Evolutionary conservation across 2,888 invertebrate genomes (phyloP).

Genomic region (Aethes cnicana): DNA sequence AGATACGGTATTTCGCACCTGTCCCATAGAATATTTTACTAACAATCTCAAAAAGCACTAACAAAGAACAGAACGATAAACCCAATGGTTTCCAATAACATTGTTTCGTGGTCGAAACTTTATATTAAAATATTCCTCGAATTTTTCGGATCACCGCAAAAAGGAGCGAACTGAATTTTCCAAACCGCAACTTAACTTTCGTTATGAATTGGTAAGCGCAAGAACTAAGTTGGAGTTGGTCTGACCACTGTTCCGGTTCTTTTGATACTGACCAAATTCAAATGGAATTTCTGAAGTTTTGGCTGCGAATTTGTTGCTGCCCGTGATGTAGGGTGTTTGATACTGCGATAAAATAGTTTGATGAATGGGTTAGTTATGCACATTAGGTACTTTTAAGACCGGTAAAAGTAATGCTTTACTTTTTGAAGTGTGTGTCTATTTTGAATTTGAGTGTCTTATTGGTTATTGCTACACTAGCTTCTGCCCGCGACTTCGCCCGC

Average conservation of each 20-base stretch:
- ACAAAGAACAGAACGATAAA: not conserved
- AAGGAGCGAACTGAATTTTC: conserved; percentile 22
- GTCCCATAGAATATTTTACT: no score
- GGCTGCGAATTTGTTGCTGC: conserved; percentile 8
- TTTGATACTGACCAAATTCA: conserved; percentile 20
- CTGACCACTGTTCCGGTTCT: conserved; percentile 27
- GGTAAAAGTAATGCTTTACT: no score
- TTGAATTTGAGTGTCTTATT: no score
- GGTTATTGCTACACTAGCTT: no score
- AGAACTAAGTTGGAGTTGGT: conserved; percentile 23
- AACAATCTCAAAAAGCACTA: no score
- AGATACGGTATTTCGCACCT: no score
- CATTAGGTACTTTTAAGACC: no score
- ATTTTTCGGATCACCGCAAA: conserved; percentile 28
- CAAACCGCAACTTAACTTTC: conserved; percentile 29
- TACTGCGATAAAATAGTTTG: no score
- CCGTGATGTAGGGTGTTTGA: no score
- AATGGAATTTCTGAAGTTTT: conserved; percentile 17
- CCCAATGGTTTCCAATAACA: conserved; percentile 13
- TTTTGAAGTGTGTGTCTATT: no score
- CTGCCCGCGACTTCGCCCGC: no score
- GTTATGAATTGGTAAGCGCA: conserved; percentile 30
- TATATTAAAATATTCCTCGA: conserved; percentile 26
- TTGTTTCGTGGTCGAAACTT: conserved; percentile 25
- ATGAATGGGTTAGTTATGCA: no score